phyloP scores from a whole-genome alignment of 2,888 invertebrate species.

The Enchytraeus crypticus region DNA sequence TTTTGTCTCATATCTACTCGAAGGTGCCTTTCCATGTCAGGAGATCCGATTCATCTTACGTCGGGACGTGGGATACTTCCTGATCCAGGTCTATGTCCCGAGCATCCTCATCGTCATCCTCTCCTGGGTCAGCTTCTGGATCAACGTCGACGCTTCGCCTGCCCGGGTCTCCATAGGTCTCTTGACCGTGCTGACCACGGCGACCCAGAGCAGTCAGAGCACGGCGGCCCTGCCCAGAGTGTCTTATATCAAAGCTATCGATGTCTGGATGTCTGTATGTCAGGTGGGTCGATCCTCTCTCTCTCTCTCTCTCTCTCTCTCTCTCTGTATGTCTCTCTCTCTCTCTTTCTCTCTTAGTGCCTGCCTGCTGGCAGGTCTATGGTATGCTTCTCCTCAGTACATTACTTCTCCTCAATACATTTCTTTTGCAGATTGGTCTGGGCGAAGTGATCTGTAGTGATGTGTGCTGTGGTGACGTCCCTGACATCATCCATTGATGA shows the following conservation, averaged over 20 bases:
- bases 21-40: conserved; percentile 27
- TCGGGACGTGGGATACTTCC: conserved; percentile 26
- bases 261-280: conserved; percentile 33
- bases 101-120: conserved; percentile 64
- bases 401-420: too few relatives aligned
- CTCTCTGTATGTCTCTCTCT: too few relatives aligned
- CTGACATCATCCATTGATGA: too few relatives aligned
- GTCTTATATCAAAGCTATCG: conserved; percentile 86
- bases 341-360: too few relatives aligned
- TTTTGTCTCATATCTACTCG: too few relatives aligned
- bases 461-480: too few relatives aligned
- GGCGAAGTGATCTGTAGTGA: too few relatives aligned
- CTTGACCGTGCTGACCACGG: conserved; percentile 62
- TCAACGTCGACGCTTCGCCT: conserved; percentile 72
- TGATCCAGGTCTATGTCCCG: conserved; percentile 27
- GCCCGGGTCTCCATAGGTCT: conserved; percentile 80
- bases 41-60: conserved; percentile 24
- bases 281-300: too few relatives aligned
- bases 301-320: too few relatives aligned
- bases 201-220: conserved; percentile 86
- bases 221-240: conserved; percentile 80
- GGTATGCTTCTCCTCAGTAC: too few relatives aligned
- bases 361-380: too few relatives aligned
- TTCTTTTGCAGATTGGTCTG: too few relatives aligned
- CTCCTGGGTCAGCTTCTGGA: conserved; percentile 96